phyloP scores from a whole-genome alignment of 2,888 invertebrate species.

The Steinernema scapterisci region DNA sequence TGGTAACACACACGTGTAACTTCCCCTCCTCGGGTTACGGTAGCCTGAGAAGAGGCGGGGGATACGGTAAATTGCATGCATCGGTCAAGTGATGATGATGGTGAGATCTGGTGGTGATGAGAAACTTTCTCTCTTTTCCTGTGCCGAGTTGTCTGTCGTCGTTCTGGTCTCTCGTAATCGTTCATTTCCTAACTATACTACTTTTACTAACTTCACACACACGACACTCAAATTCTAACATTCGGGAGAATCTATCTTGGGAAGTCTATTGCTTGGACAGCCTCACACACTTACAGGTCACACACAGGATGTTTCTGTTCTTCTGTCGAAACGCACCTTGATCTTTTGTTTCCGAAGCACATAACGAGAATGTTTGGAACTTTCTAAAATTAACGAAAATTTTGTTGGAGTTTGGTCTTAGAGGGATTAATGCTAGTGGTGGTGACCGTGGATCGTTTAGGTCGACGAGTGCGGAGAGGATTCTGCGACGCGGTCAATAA shows the following conservation, averaged over 20 bases:
- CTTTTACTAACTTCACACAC: not conserved
- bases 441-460: not conserved
- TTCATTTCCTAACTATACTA: not conserved
- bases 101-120: too few species aligned
- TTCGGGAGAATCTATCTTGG: not conserved
- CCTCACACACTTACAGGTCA: too few species aligned
- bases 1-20: not conserved
- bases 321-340: too few species aligned
- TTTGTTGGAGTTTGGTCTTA: too few species aligned
- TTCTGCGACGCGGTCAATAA: conserved; percentile 50
- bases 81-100: too few species aligned
- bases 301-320: too few species aligned
- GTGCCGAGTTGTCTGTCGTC: conserved; percentile 17
- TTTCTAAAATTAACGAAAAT: too few species aligned
- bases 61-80: not conserved
- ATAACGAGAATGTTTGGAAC: too few species aligned
- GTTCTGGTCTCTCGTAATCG: not conserved
- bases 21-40: not conserved
- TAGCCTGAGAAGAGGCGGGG: not conserved
- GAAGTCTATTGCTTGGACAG: not conserved
- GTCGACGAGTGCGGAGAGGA: conserved; percentile 38
- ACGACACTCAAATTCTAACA: not conserved
- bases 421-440: too few species aligned
- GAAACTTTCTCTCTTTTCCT: conserved; percentile 4
- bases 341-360: too few species aligned